phyloP scores from a whole-genome alignment of 2,113 vertebrate species.

The Galeopterus variegatus region DNA sequence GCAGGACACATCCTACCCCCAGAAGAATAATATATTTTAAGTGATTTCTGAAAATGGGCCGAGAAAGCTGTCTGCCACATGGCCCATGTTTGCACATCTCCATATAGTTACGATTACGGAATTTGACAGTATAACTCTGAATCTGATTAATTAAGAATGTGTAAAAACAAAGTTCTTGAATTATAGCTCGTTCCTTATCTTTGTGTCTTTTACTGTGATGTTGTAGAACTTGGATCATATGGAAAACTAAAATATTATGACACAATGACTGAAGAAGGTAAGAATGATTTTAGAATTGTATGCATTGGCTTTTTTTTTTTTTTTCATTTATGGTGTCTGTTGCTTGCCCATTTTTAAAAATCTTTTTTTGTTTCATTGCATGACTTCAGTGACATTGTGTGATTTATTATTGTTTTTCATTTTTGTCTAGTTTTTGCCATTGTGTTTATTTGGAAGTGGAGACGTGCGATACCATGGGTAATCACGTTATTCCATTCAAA shows the following conservation, averaged over 20 bases:
- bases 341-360: slow-evolving; percentile 82
- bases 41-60: slow-evolving; percentile 75
- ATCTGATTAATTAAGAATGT: slow-evolving; percentile 90
- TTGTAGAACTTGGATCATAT: slow-evolving; percentile 99
- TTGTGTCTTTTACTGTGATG: slow-evolving; percentile 98
- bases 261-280: slow-evolving; percentile 99
- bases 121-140: slow-evolving; percentile 84
- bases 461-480: slow-evolving; percentile 77
- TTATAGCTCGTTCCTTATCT: slow-evolving; percentile 96
- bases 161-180: slow-evolving; percentile 89
- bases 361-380: slow-evolving; percentile 83
- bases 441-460: slow-evolving; percentile 82
- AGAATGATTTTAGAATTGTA: slow-evolving; percentile 94
- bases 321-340: slow-evolving; percentile 83
- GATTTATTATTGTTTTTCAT: slow-evolving; percentile 83
- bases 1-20: slow-evolving; percentile 68
- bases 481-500: slow-evolving; percentile 77
- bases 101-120: slow-evolving; percentile 81
- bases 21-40: slow-evolving; percentile 74
- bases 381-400: slow-evolving; percentile 90
- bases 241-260: slow-evolving; percentile 99
- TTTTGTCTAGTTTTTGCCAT: slow-evolving; percentile 83
- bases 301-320: slow-evolving; percentile 87
- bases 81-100: slow-evolving; percentile 82
- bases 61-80: slow-evolving; percentile 75